Base-by-base conservation (phyloP, 1,140 invertebrate species). In the Cotesia glomerata region DNA sequence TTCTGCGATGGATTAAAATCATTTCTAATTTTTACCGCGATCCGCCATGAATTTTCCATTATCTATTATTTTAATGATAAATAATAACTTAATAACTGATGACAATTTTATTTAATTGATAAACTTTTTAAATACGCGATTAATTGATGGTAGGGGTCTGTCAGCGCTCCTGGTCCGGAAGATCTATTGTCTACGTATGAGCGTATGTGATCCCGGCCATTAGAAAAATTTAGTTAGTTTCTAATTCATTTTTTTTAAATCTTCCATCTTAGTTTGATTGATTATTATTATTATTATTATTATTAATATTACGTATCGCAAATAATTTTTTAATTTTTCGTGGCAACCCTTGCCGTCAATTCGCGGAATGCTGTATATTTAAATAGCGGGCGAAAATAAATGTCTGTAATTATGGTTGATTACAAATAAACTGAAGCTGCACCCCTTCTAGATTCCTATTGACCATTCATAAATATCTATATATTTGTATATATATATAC, bases 151-250 rank as follows among this genome's bases (percentile, higher is more conserved):
- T 45, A 45, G 39, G 39, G 39, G 5, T 45, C 2, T 45, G 5
- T 45, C 39, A 9, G 39, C 39, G 39, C 11, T 7, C 39, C 5
- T 45, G 39, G 39, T 45, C 39, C 39, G 39, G 39, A 9, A 45
- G 39, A 45, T 45, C 39, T 45, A 45, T 45, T 49, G 61, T 35
- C 49, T 54, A 67, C 49, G 65, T 67, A 67, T 67, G 65, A 52
- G 49, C 65, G 65, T 52, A 54, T 26, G 14, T 26, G n/a, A 58
- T 58, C 16, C 5, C 39, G 39, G 39, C 39, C 39, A 54, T 14
- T 9, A 54, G 32, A 93, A 86, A 86, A 95, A 95, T 78, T 93
- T 92, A 56, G n/a, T 68, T 45, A 9, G 7, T 7, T 11, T 45
- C 39, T 45, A 7, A 45, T 45, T 9, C 7, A 7, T 45, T 9